phyloP scores from a whole-genome alignment of 2,113 vertebrate species.

The Zosterops pallidus region DNA sequence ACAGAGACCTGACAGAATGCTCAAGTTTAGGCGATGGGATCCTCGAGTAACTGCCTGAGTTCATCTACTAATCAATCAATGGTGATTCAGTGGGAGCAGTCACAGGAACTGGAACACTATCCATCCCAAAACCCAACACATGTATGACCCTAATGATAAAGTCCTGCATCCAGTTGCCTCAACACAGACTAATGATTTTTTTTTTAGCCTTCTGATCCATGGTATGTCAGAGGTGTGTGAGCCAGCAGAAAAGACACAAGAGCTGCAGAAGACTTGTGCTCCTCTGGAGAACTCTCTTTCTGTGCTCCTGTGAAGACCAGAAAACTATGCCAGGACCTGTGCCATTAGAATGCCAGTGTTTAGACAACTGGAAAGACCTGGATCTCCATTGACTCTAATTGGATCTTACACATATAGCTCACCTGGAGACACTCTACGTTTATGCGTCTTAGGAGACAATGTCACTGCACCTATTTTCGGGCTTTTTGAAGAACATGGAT shows the following conservation, averaged over 20 bases:
- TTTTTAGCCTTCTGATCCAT: neutral
- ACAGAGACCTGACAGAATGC: neutral
- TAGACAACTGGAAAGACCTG: neutral
- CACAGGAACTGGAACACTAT: neutral
- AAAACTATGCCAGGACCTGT: neutral
- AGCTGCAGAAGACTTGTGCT: neutral
- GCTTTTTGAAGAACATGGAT: neutral
- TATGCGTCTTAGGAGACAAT: neutral
- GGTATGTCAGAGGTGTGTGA: neutral
- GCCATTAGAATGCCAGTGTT: neutral
- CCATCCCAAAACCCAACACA: neutral
- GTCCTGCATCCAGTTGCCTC: neutral
- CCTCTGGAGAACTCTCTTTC: neutral
- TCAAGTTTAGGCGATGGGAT: neutral
- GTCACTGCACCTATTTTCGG: neutral
- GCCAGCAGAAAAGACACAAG: neutral
- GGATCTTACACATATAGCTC: neutral
- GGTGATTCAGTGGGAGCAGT: neutral
- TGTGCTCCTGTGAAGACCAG: neutral
- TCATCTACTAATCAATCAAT: neutral
- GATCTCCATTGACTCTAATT: neutral
- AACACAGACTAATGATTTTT: neutral
- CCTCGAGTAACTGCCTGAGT: rapidly evolving
- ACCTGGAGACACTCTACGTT: neutral
- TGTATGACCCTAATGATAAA: neutral